Conservation (phyloP, 2,113 vertebrate species). For the Cottus gobio region DNA sequence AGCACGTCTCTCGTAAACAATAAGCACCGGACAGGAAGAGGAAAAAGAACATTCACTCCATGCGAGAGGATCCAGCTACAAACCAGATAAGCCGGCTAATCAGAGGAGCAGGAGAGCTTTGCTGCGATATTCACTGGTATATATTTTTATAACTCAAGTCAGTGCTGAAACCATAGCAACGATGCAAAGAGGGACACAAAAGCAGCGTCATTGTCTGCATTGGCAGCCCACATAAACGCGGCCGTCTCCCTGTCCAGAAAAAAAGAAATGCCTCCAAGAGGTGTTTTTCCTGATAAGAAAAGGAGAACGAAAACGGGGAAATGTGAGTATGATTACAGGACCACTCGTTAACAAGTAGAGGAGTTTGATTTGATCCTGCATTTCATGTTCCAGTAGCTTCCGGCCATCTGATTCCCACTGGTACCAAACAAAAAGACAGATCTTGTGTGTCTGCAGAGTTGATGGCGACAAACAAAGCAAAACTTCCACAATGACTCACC, state of each 20-base stretch:
- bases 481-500: background rate
- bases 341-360: constrained; percentile 17
- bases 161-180: constrained; percentile 68
- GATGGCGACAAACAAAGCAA: background rate
- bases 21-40: constrained; percentile 5
- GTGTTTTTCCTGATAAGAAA: background rate
- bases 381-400: constrained; percentile 54
- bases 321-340: constrained; percentile 61
- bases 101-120: constrained; percentile 13
- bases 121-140: constrained; percentile 21
- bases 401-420: constrained; percentile 54
- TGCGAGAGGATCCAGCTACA: constrained; percentile 7
- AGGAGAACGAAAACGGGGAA: background rate
- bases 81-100: constrained; percentile 38
- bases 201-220: constrained; percentile 29
- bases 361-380: constrained; percentile 60
- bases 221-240: constrained; percentile 7
- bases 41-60: constrained; percentile 1
- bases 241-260: constrained; percentile 1
- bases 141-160: constrained; percentile 47
- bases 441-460: constrained; percentile 13
- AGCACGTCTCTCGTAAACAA: constrained; percentile 24
- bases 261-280: constrained; percentile 39
- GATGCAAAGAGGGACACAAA: constrained; percentile 42
- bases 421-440: constrained; percentile 53